phyloP scores from a whole-genome alignment of 1,140 invertebrate species.

The Drosophila malerkotliana region DNA sequence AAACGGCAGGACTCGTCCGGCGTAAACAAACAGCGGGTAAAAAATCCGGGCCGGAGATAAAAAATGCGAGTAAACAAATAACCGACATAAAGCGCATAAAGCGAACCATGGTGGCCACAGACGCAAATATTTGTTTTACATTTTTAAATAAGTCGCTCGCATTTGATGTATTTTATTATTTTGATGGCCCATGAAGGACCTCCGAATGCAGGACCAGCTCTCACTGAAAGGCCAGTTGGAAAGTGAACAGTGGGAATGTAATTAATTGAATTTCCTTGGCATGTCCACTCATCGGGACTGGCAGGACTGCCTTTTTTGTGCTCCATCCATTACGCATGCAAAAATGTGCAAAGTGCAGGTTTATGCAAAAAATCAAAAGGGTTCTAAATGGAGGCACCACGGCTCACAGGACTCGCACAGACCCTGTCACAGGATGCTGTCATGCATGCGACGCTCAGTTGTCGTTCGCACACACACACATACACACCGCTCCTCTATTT shows the following conservation, averaged over 20 bases:
- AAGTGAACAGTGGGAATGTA: conserved; percentile 55
- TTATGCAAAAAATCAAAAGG: conserved; percentile 67
- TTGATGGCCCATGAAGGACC: conserved; percentile 6
- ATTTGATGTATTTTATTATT: conserved; percentile 40
- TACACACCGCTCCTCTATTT: conserved; percentile 51
- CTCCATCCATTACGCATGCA: conserved; percentile 55
- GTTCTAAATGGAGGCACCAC: conserved; percentile 41
- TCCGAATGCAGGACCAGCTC: too few species aligned
- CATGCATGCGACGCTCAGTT: conserved; percentile 51
- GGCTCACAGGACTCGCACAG: conserved; percentile 20
- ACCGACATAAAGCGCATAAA: conserved; percentile 41
- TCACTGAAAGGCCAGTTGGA: background rate
- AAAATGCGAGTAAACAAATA: conserved; percentile 45
- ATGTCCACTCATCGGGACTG: conserved; percentile 23
- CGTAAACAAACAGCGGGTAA: conserved; percentile 19
- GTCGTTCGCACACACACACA: conserved; percentile 57
- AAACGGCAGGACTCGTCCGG: conserved; percentile 7
- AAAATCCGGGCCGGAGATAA: conserved; percentile 17
- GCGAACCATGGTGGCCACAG: conserved; percentile 58
- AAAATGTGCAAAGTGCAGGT: conserved; percentile 59
- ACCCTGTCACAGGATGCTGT: background rate
- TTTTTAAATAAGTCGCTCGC: conserved; percentile 73
- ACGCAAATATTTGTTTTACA: conserved; percentile 76
- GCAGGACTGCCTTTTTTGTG: background rate
- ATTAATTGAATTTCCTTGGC: conserved; percentile 73